These are phyloP conservation scores for Idaea straminata DNA, from an alignment of 2,888 invertebrate genomes.

Conservation along the genomic window DNA sequence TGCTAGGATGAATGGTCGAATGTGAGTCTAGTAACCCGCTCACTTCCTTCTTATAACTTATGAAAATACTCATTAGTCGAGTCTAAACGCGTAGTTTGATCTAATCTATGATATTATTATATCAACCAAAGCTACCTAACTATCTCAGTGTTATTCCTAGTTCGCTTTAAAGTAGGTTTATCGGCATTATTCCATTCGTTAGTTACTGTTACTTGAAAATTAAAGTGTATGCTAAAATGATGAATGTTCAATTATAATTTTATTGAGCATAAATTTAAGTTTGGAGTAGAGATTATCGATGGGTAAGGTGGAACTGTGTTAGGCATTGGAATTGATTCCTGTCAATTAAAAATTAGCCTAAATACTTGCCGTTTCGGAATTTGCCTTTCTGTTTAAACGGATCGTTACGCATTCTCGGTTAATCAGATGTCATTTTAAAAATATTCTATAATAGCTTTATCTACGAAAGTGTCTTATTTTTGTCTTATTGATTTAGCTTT, in stretches of 20 bases:
- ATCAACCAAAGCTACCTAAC: constrained; percentile 73
- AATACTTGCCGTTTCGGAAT: constrained; percentile 55
- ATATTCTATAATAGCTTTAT: constrained; percentile 18
- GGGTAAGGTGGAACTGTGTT: constrained; percentile 76
- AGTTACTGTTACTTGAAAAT: constrained; percentile 66
- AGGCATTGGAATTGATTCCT: constrained; percentile 52
- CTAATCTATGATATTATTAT: constrained; percentile 59
- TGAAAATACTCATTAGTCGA: constrained; percentile 57
- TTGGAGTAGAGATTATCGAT: constrained; percentile 60
- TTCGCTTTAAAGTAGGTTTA: constrained; percentile 77
- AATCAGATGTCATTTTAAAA: constrained; percentile 32
- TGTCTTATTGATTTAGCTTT: constrained; percentile 19
- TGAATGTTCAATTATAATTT: constrained; percentile 48
- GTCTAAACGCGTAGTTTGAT: constrained; percentile 29
- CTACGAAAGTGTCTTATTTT: constrained; percentile 27
- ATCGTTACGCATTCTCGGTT: constrained; percentile 23
- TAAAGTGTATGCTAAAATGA: constrained; percentile 48
- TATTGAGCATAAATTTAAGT: constrained; percentile 30
- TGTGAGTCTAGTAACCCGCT: constrained; percentile 33
- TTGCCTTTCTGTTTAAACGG: constrained; percentile 29
- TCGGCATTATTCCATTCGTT: constrained; percentile 76
- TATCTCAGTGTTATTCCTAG: constrained; percentile 78
- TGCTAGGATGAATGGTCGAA: constrained; percentile 29
- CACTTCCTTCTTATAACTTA: constrained; percentile 46
- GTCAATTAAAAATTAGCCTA: constrained; percentile 52